Evolutionary conservation across 2,113 vertebrate species (phyloP).

Genomic region (Agapornis roseicollis): DNA sequence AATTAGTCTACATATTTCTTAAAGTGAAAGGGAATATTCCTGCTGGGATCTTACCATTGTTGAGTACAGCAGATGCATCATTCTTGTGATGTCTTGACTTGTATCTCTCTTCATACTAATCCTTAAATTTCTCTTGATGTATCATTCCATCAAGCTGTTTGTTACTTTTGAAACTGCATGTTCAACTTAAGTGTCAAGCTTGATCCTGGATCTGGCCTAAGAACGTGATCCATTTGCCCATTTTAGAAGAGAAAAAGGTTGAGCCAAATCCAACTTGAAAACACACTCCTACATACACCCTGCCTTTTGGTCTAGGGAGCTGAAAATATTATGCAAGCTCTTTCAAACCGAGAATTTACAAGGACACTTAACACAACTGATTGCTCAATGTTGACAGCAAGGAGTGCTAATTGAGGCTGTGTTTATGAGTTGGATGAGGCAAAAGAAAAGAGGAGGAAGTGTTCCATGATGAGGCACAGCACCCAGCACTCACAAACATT

Average conservation of each 20-base stretch:
- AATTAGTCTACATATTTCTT: not conserved
- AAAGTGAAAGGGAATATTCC: not conserved
- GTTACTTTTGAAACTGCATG: not conserved
- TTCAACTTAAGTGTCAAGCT: not conserved
- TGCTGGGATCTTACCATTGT: not conserved
- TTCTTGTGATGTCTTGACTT: not conserved
- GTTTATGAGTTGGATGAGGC: not conserved
- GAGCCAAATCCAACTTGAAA: not conserved
- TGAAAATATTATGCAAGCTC: not conserved
- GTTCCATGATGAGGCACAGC: conserved; percentile 14
- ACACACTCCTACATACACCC: fast-evolving
- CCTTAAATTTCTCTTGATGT: not conserved
- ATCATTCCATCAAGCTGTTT: not conserved
- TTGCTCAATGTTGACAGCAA: conserved; percentile 8
- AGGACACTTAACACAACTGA: not conserved
- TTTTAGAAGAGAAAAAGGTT: not conserved
- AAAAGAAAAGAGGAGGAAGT: not conserved
- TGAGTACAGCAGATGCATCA: not conserved
- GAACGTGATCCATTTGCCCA: not conserved
- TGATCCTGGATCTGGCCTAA: not conserved
- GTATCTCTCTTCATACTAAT: not conserved
- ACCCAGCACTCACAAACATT: not conserved
- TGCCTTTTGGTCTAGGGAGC: not conserved
- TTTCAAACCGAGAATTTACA: not conserved
- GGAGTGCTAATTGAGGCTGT: not conserved